Evolutionary conservation across 2,888 invertebrate species (phyloP).

Genomic region (Bombylius major): DNA sequence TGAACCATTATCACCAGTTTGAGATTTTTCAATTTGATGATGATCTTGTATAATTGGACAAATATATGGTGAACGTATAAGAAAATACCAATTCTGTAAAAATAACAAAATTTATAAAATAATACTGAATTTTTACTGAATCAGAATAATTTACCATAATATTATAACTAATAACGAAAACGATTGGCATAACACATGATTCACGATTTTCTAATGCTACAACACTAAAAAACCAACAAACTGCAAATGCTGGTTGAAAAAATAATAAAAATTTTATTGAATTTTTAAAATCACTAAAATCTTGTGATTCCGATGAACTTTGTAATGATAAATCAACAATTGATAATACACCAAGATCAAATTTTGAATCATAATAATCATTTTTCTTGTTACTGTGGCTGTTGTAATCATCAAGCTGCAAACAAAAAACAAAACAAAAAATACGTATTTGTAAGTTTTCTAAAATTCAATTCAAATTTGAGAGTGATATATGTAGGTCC

Average conservation of each 20-base stretch:
- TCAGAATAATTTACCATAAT: slow-evolving; percentile 41
- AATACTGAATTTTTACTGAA: not conserved
- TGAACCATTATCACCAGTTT: slow-evolving; percentile 7
- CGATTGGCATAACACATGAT: slow-evolving; percentile 46
- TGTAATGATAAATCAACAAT: slow-evolving; percentile 41
- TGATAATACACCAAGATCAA: slow-evolving; percentile 37
- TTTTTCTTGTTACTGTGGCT: not conserved
- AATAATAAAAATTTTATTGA: slow-evolving; percentile 50
- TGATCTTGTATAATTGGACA: slow-evolving; percentile 14
- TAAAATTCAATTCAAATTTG: too few relatives aligned
- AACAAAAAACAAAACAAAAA: not conserved
- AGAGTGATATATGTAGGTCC: too few relatives aligned
- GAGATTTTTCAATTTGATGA: slow-evolving; percentile 12
- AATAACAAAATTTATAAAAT: not conserved
- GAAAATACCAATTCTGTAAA: slow-evolving; percentile 15
- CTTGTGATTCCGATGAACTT: slow-evolving; percentile 37
- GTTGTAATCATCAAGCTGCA: not conserved
- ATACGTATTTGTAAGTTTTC: not conserved
- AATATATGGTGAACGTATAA: slow-evolving; percentile 12
- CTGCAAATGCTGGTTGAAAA: slow-evolving; percentile 56
- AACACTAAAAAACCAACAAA: slow-evolving; percentile 63
- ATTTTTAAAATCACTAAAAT: slow-evolving; percentile 45
- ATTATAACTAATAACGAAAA: slow-evolving; percentile 44
- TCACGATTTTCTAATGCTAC: slow-evolving; percentile 56
- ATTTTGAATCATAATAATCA: slow-evolving; percentile 26